These are phyloP conservation scores for Morpho deidamia DNA, from an alignment of 2,888 invertebrate genomes.

Conservation along the genomic window DNA sequence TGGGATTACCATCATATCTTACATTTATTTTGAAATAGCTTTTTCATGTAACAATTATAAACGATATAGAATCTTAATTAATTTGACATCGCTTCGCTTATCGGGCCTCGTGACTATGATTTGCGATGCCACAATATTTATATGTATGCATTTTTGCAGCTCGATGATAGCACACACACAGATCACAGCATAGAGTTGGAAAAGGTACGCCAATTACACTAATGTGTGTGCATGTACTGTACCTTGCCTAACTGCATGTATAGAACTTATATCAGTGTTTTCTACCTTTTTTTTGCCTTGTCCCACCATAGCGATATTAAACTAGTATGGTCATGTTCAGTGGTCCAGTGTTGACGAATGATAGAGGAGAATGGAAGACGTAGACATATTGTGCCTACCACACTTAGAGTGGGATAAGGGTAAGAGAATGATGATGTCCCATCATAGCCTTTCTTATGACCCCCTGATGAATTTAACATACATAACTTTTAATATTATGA, in stretches of 20 bases:
- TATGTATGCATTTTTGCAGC: conserved; percentile 77
- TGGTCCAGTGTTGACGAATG: too few species aligned
- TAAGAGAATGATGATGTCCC: too few species aligned
- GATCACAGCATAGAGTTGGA: conserved; percentile 77
- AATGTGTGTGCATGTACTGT: conserved; percentile 56
- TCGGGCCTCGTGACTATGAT: conserved; percentile 29
- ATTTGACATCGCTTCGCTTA: conserved; percentile 18
- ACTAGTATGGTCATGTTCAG: too few species aligned
- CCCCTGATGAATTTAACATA: too few species aligned
- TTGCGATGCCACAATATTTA: conserved; percentile 52
- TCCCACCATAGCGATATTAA: too few species aligned
- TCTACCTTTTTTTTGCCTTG: too few species aligned
- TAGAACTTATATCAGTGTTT: too few species aligned
- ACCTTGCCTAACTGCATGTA: conserved; percentile 41
- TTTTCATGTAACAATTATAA: neutral
- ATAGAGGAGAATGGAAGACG: too few species aligned
- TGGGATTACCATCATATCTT: neutral
- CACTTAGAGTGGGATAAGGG: too few species aligned
- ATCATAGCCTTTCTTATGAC: too few species aligned
- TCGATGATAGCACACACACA: conserved; percentile 75
- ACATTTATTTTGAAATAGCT: conserved; percentile 3
- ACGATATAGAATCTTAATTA: neutral
- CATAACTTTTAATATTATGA: too few species aligned
- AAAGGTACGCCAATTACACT: conserved; percentile 75
- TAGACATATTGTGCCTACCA: too few species aligned